These are phyloP conservation scores for Dasypolia templi DNA, from an alignment of 2,888 invertebrate species.

Conservation along the genomic window DNA sequence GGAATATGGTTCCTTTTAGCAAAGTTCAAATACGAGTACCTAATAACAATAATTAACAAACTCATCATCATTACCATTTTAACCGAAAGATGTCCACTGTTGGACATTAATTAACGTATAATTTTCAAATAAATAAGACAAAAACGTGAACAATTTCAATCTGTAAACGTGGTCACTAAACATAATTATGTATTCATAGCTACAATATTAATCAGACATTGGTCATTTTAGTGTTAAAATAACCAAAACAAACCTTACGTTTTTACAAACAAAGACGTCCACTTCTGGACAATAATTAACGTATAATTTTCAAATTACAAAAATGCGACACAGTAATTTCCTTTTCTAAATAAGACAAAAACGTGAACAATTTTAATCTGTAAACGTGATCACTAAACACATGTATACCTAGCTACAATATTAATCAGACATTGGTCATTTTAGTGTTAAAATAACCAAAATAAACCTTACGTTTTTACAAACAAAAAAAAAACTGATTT, in stretches of 20 bases:
- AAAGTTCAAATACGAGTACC: neutral
- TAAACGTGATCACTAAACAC: neutral
- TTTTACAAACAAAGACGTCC: too few relatives aligned
- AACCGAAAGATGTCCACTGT: too few relatives aligned
- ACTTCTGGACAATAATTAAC: too few relatives aligned
- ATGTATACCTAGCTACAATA: neutral
- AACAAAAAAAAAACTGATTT: neutral
- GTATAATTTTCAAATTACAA: too few relatives aligned
- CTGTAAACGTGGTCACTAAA: neutral
- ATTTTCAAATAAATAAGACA: too few relatives aligned
- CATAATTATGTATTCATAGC: too few relatives aligned
- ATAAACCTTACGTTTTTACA: fast-evolving
- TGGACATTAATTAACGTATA: too few relatives aligned
- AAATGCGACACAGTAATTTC: too few relatives aligned
- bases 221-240: neutral
- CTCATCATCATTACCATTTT: too few relatives aligned
- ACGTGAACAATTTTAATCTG: neutral
- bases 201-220: neutral
- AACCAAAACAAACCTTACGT: too few relatives aligned
- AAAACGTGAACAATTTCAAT: neutral
- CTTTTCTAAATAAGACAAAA: neutral
- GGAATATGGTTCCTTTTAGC: too few relatives aligned
- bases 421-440: neutral
- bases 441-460: neutral
- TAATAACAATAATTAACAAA: neutral